phyloP scores from a whole-genome alignment of 2,113 vertebrate species.

The Peromyscus leucopus region DNA sequence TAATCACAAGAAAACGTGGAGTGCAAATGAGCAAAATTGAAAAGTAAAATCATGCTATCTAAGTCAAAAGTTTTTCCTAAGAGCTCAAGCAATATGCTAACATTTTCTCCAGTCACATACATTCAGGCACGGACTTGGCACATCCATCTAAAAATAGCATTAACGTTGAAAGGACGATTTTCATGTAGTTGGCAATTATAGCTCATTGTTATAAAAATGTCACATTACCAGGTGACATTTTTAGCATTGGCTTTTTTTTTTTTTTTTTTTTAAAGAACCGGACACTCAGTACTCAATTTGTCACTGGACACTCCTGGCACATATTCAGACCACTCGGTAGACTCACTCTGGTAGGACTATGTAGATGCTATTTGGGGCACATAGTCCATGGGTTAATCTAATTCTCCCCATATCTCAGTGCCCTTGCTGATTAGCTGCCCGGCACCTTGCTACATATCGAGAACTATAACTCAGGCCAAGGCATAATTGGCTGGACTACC shows the following conservation, averaged over 20 bases:
- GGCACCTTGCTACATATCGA: background rate
- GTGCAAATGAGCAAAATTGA: background rate
- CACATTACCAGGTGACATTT: background rate
- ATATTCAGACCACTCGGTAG: background rate
- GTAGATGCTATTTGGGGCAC: background rate
- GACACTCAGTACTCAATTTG: background rate
- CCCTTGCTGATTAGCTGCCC: background rate
- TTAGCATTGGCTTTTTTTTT: background rate
- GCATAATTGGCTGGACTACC: background rate
- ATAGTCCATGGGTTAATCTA: background rate
- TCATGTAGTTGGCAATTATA: background rate
- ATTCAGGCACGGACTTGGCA: background rate
- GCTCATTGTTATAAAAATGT: background rate
- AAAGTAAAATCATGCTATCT: background rate
- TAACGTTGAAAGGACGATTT: background rate
- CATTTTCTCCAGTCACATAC: background rate
- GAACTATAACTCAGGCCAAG: background rate
- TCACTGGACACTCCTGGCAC: background rate
- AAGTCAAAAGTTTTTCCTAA: background rate
- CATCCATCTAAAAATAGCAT: background rate
- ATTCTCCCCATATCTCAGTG: background rate
- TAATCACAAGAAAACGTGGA: background rate
- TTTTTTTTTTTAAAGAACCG: constrained; percentile 11
- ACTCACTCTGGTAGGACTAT: background rate
- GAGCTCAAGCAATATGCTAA: background rate